Conservation (phyloP, 1,140 invertebrate species). For the Saccostrea glomerata region DNA sequence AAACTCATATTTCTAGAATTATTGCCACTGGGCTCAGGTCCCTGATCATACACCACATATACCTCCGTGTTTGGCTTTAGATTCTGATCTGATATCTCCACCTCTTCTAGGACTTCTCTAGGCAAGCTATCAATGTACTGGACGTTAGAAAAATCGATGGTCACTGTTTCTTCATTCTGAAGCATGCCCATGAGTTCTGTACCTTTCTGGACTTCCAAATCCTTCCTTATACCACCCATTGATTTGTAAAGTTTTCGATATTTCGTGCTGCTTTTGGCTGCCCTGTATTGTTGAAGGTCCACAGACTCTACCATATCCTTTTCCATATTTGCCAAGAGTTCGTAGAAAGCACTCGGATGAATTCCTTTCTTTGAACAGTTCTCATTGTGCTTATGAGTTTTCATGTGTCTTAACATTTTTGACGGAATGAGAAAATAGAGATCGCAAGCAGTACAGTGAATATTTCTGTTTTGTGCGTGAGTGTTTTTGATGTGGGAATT, state of each 20-base stretch:
- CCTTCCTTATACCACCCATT: neutral
- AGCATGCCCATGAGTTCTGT: neutral
- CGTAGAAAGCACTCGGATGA: neutral
- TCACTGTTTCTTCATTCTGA: neutral
- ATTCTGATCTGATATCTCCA: constrained; percentile 13
- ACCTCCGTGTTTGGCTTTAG: neutral
- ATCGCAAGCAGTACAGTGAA: constrained; percentile 42
- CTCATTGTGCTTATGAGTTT: constrained; percentile 48
- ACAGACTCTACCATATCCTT: neutral
- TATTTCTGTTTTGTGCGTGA: constrained; percentile 8
- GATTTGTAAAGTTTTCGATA: neutral
- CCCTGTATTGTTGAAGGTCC: neutral
- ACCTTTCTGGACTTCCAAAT: neutral
- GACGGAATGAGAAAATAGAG: constrained; percentile 46
- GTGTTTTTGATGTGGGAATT: constrained; percentile 54
- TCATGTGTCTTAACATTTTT: constrained; percentile 50
- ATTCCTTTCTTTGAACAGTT: constrained; percentile 40
- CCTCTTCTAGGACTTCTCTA: neutral
- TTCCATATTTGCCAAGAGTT: neutral
- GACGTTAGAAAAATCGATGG: neutral
- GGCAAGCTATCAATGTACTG: neutral
- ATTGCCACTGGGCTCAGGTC: neutral
- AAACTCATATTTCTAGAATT: neutral
- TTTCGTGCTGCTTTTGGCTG: constrained; percentile 10
- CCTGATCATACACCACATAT: constrained; percentile 11